Conservation (phyloP, 2,888 invertebrate species). For the Andrena marginata region DNA sequence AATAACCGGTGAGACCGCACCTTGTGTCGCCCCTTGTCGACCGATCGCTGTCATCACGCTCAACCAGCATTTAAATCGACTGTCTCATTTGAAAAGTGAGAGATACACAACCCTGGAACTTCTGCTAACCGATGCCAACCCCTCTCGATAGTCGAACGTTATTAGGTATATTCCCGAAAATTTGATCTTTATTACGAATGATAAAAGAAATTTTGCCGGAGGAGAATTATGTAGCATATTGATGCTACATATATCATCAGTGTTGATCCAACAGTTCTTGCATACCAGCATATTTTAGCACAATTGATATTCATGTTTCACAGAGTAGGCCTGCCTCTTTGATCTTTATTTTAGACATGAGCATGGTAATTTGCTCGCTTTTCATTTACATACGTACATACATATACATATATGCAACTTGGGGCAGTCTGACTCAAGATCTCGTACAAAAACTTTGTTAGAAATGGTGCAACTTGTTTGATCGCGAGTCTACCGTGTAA, state of each 20-base stretch:
- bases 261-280: slow-evolving; percentile 54
- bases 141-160: slow-evolving; percentile 80
- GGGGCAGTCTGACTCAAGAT: slow-evolving; percentile 6
- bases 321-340: slow-evolving; percentile 56
- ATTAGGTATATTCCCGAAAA: slow-evolving; percentile 39
- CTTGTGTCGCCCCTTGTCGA: slow-evolving; percentile 79
- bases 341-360: slow-evolving; percentile 2
- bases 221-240: slow-evolving; percentile 61
- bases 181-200: slow-evolving; percentile 39
- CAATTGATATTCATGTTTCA: slow-evolving; percentile 67
- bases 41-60: slow-evolving; percentile 78
- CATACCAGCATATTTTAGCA: slow-evolving; percentile 62
- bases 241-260: slow-evolving; percentile 60
- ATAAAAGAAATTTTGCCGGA: slow-evolving; percentile 54
- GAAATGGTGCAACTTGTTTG: background rate
- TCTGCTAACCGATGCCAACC: slow-evolving; percentile 81
- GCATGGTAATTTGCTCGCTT: background rate
- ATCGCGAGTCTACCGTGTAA: slow-evolving; percentile 55
- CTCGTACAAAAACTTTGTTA: slow-evolving; percentile 5
- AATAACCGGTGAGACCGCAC: slow-evolving; percentile 74
- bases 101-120: slow-evolving; percentile 79
- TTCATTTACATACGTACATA: slow-evolving; percentile 3
- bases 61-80: slow-evolving; percentile 79
- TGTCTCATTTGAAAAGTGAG: slow-evolving; percentile 76
- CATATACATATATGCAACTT: background rate